A percentile compares a stretch with the other conserved stretches of the same genome.
phyloP scores from a whole-genome alignment of 2,888 invertebrate species.

The Busseola fusca region DNA sequence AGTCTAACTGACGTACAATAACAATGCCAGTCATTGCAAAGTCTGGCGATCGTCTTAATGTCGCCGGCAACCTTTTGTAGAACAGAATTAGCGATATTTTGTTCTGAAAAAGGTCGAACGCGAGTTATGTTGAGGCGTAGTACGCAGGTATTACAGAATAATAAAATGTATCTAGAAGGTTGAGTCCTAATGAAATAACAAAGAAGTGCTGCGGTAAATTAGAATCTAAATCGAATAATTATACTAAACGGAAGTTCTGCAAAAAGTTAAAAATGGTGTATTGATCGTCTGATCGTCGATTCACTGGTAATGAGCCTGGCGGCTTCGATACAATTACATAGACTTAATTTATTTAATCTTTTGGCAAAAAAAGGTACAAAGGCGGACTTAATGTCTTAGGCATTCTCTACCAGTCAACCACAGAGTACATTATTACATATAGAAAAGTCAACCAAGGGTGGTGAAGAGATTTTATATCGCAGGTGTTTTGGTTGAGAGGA shows the following conservation, averaged over 20 bases:
- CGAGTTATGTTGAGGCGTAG: constrained; percentile 14
- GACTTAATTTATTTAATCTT: too few species aligned
- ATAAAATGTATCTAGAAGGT: constrained; percentile 14
- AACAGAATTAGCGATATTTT: constrained; percentile 40
- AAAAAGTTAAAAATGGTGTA: too few species aligned
- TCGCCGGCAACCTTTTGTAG: constrained; percentile 37
- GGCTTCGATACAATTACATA: not conserved
- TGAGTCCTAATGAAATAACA: not conserved
- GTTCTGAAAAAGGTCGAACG: constrained; percentile 47
- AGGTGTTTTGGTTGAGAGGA: too few species aligned
- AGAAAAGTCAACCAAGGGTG: too few species aligned
- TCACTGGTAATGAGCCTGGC: not conserved
- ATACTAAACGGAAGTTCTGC: not conserved
- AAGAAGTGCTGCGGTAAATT: not conserved
- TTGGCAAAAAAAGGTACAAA: too few species aligned
- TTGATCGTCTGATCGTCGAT: not conserved
- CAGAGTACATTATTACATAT: too few species aligned
- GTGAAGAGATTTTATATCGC: too few species aligned
- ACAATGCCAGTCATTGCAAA: constrained; percentile 3
- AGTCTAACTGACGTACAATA: not conserved
- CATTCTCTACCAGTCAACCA: too few species aligned
- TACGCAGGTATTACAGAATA: not conserved
- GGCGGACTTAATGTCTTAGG: too few species aligned
- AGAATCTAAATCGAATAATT: not conserved
- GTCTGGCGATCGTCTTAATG: constrained; percentile 5